Conservation (phyloP, 2,888 invertebrate species). For the Microdon myrmicae region DNA sequence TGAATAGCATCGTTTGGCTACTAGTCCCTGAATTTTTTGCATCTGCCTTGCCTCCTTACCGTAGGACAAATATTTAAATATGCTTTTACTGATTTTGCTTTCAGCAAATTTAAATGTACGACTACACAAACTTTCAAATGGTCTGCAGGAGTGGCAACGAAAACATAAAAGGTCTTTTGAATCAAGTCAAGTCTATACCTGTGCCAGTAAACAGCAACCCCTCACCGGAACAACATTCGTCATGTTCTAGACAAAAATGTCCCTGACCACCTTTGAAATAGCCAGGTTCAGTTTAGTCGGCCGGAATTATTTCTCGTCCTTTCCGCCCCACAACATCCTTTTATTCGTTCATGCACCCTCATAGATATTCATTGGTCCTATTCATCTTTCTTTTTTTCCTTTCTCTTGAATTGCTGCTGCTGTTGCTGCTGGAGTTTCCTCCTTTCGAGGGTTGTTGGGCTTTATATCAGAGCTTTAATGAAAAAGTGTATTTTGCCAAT, state of each 20-base stretch:
- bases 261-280: constrained; percentile 50
- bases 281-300: constrained; percentile 14
- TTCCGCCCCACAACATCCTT: constrained; percentile 13
- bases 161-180: too few relatives aligned
- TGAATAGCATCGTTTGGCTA: too few relatives aligned
- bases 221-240: constrained; percentile 21
- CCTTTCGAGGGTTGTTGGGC: constrained; percentile 6
- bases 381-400: background rate
- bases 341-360: too few relatives aligned
- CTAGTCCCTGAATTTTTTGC: too few relatives aligned
- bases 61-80: too few relatives aligned
- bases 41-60: too few relatives aligned
- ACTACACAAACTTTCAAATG: too few relatives aligned
- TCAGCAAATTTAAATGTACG: too few relatives aligned
- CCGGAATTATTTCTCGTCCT: constrained; percentile 14
- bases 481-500: constrained; percentile 23
- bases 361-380: constrained; percentile 24
- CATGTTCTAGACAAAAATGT: constrained; percentile 39
- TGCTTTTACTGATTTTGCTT: too few relatives aligned
- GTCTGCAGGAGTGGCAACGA: too few relatives aligned
- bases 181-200: constrained; percentile 18
- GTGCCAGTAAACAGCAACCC: background rate
- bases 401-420: constrained; percentile 11
- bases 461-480: constrained; percentile 41
- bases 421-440: constrained; percentile 7